These are phyloP conservation scores for Dermochelys coriacea DNA, from an alignment of 2,797 vertebrate genomes.

Conservation along the genomic window DNA sequence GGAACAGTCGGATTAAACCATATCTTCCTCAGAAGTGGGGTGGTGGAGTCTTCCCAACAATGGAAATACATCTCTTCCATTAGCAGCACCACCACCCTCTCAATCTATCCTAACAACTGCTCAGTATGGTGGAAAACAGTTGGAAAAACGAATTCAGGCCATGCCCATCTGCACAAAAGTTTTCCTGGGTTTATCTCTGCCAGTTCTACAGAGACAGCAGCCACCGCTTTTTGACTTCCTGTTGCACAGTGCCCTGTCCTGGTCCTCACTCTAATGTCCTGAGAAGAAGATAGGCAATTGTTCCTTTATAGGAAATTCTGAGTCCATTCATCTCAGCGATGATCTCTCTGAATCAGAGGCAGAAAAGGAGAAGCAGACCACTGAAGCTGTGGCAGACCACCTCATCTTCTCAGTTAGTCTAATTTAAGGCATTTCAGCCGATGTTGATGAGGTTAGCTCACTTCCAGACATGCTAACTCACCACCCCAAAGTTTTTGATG, in stretches of 20 bases:
- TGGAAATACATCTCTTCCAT: neutral
- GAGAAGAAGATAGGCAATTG: neutral
- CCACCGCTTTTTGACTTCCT: neutral
- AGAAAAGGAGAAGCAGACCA: neutral
- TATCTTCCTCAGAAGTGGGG: neutral
- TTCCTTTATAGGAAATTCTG: neutral
- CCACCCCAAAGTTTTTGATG: neutral
- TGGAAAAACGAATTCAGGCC: neutral
- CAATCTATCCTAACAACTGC: neutral
- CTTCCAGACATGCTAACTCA: neutral
- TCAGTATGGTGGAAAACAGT: rapidly evolving
- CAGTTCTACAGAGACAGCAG: neutral
- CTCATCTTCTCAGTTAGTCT: neutral
- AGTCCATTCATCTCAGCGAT: neutral
- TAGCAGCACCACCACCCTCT: neutral
- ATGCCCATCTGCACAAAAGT: neutral
- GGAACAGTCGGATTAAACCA: neutral
- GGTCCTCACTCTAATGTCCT: neutral
- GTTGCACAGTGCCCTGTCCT: neutral
- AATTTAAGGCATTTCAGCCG: neutral
- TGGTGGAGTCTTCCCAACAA: neutral
- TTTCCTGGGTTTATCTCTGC: rapidly evolving
- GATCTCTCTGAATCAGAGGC: neutral
- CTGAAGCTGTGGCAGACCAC: neutral
- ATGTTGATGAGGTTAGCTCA: neutral